A percentile compares a stretch with the other conserved stretches of the same genome.
phyloP scores from a whole-genome alignment of 2,888 invertebrate species.

The Pheosia gnoma region DNA sequence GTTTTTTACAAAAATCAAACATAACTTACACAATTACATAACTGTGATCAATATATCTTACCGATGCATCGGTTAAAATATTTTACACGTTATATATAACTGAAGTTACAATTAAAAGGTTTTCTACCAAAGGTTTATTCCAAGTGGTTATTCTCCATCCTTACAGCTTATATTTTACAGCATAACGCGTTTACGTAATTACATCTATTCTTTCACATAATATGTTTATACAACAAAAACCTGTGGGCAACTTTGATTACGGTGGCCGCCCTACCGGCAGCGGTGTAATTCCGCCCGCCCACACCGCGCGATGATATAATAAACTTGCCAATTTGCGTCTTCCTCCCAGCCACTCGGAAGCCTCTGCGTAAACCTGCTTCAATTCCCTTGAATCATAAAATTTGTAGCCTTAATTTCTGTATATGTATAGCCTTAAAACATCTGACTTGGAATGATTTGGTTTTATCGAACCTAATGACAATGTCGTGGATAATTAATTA shows the following conservation, averaged over 20 bases:
- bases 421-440: too few species aligned
- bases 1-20: too few species aligned
- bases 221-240: constrained; percentile 20
- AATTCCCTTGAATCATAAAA: neutral
- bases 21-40: too few species aligned
- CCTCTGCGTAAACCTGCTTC: constrained; percentile 32
- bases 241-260: constrained; percentile 37
- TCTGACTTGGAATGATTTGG: neutral
- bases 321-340: constrained; percentile 54
- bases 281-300: constrained; percentile 38
- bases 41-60: too few species aligned
- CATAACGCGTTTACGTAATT: neutral
- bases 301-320: constrained; percentile 49
- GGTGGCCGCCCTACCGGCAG: constrained; percentile 22
- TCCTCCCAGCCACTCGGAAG: constrained; percentile 32
- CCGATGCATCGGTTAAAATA: too few species aligned
- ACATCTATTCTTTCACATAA: neutral
- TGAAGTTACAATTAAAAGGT: too few species aligned
- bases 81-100: too few species aligned
- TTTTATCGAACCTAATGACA: too few species aligned
- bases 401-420: neutral
- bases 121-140: too few species aligned
- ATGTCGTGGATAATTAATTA: too few species aligned
- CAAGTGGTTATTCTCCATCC: too few species aligned
- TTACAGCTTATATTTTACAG: too few species aligned